Evolutionary conservation across 2,113 vertebrate genomes (phyloP), one percentile per base, ranked within the genome.

Genomic region (Carassius carassius): DNA sequence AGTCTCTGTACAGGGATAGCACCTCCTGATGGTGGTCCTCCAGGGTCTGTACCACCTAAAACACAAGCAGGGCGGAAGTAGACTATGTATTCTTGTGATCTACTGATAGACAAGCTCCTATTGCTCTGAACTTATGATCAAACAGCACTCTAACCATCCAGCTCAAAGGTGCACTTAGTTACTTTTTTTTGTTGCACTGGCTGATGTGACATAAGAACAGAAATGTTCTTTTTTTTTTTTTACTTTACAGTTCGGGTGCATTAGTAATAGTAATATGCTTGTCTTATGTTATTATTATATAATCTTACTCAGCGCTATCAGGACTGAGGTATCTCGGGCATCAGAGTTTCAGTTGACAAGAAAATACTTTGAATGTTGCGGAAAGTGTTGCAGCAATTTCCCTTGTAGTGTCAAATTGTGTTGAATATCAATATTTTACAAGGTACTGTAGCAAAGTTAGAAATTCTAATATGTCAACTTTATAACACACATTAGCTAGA

Each of bases 1-100:
- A 96, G 93, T 97, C 97, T 88, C 95, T 94, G 90, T 97, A 98
- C 78, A 97, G 96, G 87, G 96, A 95, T 72, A 98, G 94, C 91
- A 97, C 97, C 94, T 97, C 97, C 94, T 96, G 95, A 93, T 98
- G 97, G 91, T 98, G 97, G 89, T 98, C 97, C 91, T 97, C 96
- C 90, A 97, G 91, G 56, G 96, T 98, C 93, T 98, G 97, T 78
- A 97, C 96, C 65, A 98, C 97, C 97, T 98, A 90, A 14, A 67
- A 70, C n/a, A 1, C 44, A 12, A 44, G 14, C 67, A 19, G 8
- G 37, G n/a, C 21, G 44, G 37, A 75, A 63, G 5, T 17, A 80
- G 72, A 81, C 7, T 3, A 78, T 58, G 17, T 14, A 54, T 54
- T 54, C 51, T 54, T 17, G 5, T 19, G 16, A 54, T 49, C 11